phyloP scores from a whole-genome alignment of 2,113 vertebrate genomes.

The Labrus mixtus region DNA sequence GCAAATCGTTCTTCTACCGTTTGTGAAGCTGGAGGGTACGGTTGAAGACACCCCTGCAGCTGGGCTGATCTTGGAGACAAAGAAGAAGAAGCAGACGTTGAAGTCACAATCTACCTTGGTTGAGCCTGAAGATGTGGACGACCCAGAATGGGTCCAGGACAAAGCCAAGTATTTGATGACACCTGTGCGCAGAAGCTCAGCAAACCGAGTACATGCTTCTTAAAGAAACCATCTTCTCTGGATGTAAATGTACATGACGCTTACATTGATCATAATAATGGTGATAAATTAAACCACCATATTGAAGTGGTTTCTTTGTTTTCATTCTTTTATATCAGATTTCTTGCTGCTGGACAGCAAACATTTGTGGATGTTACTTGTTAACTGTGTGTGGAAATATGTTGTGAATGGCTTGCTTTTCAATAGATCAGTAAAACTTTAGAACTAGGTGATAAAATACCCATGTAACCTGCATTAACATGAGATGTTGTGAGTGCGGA shows the following conservation, averaged over 20 bases:
- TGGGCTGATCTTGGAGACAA: constrained; percentile 17
- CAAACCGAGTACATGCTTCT: constrained; percentile 70
- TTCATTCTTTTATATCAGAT: too few relatives aligned
- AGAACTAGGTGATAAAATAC: too few relatives aligned
- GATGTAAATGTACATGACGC: constrained; percentile 16
- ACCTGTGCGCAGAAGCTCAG: constrained; percentile 55
- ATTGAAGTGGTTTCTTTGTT: constrained; percentile 13
- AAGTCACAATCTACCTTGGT: constrained; percentile 27
- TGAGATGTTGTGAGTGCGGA: too few relatives aligned
- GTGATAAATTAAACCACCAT: constrained; percentile 33
- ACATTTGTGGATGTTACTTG: too few relatives aligned
- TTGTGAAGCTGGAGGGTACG: constrained; percentile 68
- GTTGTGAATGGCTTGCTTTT: too few relatives aligned
- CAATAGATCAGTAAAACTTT: too few relatives aligned
- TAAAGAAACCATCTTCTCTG: constrained; percentile 49
- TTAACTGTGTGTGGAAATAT: too few relatives aligned
- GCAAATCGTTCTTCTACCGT: constrained; percentile 87
- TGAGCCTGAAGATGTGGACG: constrained; percentile 37
- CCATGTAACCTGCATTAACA: too few relatives aligned
- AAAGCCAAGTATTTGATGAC: constrained; percentile 58
- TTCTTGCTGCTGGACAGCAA: too few relatives aligned
- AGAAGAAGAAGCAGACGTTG: constrained; percentile 23
- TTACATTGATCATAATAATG: not conserved
- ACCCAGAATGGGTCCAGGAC: constrained; percentile 23
- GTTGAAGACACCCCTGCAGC: constrained; percentile 60